These are phyloP conservation scores for Silurus aristotelis DNA, from an alignment of 2,797 vertebrate species.

Conservation along the genomic window DNA sequence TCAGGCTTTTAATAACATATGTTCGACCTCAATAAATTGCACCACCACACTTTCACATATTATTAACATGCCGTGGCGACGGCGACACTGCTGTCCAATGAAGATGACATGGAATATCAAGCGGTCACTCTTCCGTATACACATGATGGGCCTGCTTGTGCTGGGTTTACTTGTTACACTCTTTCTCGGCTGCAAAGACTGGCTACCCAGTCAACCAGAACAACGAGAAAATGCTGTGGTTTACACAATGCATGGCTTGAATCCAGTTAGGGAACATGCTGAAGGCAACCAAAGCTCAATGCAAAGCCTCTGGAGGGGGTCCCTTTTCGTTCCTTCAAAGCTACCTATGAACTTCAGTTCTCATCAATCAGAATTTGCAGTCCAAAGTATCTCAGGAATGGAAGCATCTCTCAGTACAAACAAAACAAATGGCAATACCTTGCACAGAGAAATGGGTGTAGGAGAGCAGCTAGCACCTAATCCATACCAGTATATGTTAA, in stretches of 20 bases:
- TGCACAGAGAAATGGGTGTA: constrained; percentile 88
- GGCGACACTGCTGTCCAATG: constrained; percentile 92
- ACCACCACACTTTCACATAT: constrained; percentile 63
- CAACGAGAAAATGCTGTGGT: constrained; percentile 90
- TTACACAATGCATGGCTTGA: constrained; percentile 88
- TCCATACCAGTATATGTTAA: constrained; percentile 90
- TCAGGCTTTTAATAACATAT: constrained; percentile 72
- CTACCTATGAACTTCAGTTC: constrained; percentile 81
- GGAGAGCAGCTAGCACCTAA: constrained; percentile 82
- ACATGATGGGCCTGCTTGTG: constrained; percentile 87
- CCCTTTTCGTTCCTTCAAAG: constrained; percentile 78
- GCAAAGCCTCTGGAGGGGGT: constrained; percentile 84
- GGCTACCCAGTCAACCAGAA: constrained; percentile 85
- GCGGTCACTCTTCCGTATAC: constrained; percentile 91
- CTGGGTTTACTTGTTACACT: constrained; percentile 89
- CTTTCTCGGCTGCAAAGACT: constrained; percentile 90
- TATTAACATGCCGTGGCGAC: constrained; percentile 97
- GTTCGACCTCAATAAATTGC: constrained; percentile 71
- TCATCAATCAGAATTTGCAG: constrained; percentile 79
- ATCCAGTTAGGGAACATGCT: constrained; percentile 75
- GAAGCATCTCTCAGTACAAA: constrained; percentile 90
- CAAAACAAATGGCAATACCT: constrained; percentile 73
- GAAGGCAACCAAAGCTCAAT: constrained; percentile 88
- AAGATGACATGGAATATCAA: constrained; percentile 96
- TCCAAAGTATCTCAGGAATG: constrained; percentile 80